Evolutionary conservation across 2,888 invertebrate species (phyloP).

Genomic region (Prionchulus punctatus): DNA sequence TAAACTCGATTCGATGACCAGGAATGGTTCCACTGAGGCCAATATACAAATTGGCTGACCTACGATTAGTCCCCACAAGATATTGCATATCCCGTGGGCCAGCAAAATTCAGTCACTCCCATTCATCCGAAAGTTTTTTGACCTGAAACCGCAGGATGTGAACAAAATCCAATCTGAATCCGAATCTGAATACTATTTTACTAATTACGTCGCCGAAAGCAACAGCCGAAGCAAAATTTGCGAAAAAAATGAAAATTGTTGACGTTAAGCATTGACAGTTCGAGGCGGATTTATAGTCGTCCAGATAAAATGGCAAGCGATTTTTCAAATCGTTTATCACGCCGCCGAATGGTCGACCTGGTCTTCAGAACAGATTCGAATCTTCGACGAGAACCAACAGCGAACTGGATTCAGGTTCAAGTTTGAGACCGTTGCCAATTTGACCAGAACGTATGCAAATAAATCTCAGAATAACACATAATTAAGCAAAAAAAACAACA

Average conservation of each 20-base stretch:
- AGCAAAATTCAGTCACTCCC: neutral
- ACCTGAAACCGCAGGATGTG: neutral
- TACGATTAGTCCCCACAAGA: neutral
- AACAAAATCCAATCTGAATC: neutral
- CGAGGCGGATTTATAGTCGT: constrained; percentile 33
- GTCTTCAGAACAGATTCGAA: constrained; percentile 28
- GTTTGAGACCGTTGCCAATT: too few species aligned
- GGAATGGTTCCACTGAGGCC: neutral
- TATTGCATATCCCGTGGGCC: neutral
- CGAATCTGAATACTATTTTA: neutral
- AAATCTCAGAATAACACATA: neutral
- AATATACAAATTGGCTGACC: neutral
- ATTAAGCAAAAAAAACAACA: too few species aligned
- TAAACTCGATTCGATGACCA: neutral
- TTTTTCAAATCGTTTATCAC: constrained; percentile 31
- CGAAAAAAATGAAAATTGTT: constrained; percentile 36
- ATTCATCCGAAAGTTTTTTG: neutral
- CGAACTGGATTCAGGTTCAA: neutral
- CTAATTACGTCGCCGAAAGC: constrained; percentile 34
- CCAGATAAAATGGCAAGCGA: constrained; percentile 30
- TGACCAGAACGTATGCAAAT: neutral
- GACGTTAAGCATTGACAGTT: constrained; percentile 32
- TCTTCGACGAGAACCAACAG: neutral
- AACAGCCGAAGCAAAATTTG: constrained; percentile 35
- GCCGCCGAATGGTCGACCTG: constrained; percentile 33